Evolutionary conservation across 2,113 vertebrate genomes (phyloP), one percentile per base, ranked within the genome.

Genomic region (Prunella himalayana): DNA sequence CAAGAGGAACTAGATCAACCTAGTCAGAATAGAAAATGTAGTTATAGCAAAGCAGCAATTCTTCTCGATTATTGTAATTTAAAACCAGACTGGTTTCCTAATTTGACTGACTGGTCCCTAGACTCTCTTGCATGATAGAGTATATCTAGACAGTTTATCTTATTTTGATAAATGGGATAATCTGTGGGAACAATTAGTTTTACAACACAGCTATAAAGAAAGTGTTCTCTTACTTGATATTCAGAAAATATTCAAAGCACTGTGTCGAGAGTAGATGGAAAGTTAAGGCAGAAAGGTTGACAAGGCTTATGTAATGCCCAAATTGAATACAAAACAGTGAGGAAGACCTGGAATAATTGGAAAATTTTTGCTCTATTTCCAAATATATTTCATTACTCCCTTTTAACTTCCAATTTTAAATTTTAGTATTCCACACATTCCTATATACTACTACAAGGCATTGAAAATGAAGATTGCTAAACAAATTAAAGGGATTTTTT

Each of bases 231-330:
- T 50, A 31, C 25, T 70, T 56, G 19, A 71, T 76, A 59, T 51
- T 68, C 53, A 65, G 53, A 71, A 82, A 90, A 83, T 71, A 64
- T 60, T 50, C 18, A 80, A 78, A 51, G 15, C 10, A 33, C 8
- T 30, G 9, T 54, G 13, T 41, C 0, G 0, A 61, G 42, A 70
- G 8, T 35, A 42, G 10, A 23, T 15, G 19, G 42, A 61, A 73
- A 49, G 18, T 53, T 70, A 82, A 91, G 59, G 47, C 27, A 76
- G 54, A 86, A 71, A 22, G 1, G 9, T 42, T 60, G 24, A 33
- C 27, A 56, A 64, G 25, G 14, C 11, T 47, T 47, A 33, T 24
- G 27, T 76, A 83, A 73, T 39, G 39, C 59, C 75, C 24, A 41
- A 44, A 57, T 2, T 51, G 17, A 64, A 59, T 70, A 49, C 16